These are phyloP conservation scores for Hippoglossus hippoglossus DNA, from an alignment of 2,797 vertebrate species.

Conservation along the genomic window DNA sequence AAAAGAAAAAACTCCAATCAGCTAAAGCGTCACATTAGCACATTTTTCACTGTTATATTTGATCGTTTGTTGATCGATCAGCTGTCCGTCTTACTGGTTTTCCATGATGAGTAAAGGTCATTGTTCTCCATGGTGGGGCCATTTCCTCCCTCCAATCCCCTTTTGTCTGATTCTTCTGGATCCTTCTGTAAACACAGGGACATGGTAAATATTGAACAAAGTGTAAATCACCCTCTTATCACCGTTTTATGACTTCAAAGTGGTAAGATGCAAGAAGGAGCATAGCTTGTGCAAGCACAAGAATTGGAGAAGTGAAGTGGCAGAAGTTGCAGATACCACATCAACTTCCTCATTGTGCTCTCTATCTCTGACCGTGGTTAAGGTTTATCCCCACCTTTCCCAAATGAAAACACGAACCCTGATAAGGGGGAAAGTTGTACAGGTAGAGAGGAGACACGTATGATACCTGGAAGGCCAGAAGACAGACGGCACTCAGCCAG, in stretches of 20 bases:
- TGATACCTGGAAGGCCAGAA: slow-evolving; percentile 90
- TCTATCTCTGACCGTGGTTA: slow-evolving; percentile 36
- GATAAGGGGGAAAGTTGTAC: not conserved
- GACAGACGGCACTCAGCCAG: slow-evolving; percentile 87
- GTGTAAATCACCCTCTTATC: slow-evolving; percentile 75
- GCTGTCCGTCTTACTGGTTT: slow-evolving; percentile 74
- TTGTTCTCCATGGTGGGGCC: slow-evolving; percentile 87
- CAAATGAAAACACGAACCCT: slow-evolving; percentile 15
- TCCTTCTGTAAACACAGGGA: slow-evolving; percentile 66
- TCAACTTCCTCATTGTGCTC: slow-evolving; percentile 77
- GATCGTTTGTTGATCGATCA: slow-evolving; percentile 8
- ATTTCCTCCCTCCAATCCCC: slow-evolving; percentile 58
- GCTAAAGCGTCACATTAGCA: too few species aligned
- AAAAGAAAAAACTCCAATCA: not conserved
- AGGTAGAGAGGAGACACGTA: not conserved
- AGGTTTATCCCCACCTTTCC: slow-evolving; percentile 27
- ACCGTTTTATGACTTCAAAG: slow-evolving; percentile 68
- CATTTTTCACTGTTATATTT: not conserved
- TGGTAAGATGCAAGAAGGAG: slow-evolving; percentile 68
- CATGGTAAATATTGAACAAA: slow-evolving; percentile 68
- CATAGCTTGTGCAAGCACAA: slow-evolving; percentile 66
- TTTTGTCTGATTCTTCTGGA: slow-evolving; percentile 64
- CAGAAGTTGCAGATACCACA: slow-evolving; percentile 62
- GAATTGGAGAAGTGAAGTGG: slow-evolving; percentile 76
- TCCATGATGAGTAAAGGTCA: slow-evolving; percentile 88